Evolutionary conservation across 2,113 vertebrate species (phyloP), one percentile per base, ranked within the genome.

Genomic region (Alectura lathami): DNA sequence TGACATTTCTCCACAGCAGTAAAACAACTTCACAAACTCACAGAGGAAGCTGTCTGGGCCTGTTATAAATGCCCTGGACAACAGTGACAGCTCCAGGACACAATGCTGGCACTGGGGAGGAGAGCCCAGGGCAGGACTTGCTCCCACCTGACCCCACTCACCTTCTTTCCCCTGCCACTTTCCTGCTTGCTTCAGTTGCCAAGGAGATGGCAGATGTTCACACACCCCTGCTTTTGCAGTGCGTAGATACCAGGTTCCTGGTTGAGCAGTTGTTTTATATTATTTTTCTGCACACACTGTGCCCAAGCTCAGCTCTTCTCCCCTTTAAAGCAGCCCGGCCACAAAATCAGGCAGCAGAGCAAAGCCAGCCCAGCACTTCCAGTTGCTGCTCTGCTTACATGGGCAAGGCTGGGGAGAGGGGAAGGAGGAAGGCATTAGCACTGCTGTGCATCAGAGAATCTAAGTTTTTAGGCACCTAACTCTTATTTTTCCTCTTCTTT

Each of bases 1-100:
- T 18, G 54, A 23, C n/a, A 10, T 78, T 51, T 40, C 13, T n/a
- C 47, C 38, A 7, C 0, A 0, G 3, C 43, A 12, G 7, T 43
- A 76, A 76, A 91, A 6, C 30, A 24, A 32, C 53, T 76, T 42
- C 27, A 6, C 1, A 47, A 68, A 36, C 43, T 15, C 32, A 4
- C 10, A 27, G 36, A 57, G 38, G 29, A 36, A 62, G 16, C 16
- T 1, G 0, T 3, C 64, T 29, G 29, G 21, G 43, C 43, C 74
- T 27, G 23, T 6, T 54, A 29, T 26, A 64, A 32, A 26, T 2
- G 38, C 47, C 17, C 26, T 4, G 1, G n/a, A 9, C 10, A n/a
- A 21, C 57, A 22, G 27, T 1, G 82, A 12, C 11, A 3, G 1
- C 56, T 27, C 38, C 3, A 24, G 43, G 22, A 26, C 3, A 59